Percentiles rank a stretch among this genome's conserved stretches.
These are phyloP conservation scores for Dasypogon diadema DNA, from an alignment of 2,888 invertebrate genomes.

Conservation along the genomic window DNA sequence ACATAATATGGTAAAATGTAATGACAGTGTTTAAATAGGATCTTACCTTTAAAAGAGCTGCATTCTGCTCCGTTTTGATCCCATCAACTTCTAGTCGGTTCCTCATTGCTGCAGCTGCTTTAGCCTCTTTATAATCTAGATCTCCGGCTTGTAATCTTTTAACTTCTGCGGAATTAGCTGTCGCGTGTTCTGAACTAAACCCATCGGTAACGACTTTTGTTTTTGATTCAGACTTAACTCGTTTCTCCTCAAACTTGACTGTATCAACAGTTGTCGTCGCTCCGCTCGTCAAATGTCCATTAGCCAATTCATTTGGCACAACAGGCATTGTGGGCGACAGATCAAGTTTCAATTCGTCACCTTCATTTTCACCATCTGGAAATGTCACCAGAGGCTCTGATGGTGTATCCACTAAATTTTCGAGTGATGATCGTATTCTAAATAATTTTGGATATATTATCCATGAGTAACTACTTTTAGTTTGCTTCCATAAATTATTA, in stretches of 20 bases:
- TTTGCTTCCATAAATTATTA: neutral
- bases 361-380: constrained; percentile 81
- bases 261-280: constrained; percentile 71
- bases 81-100: constrained; percentile 87
- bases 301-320: constrained; percentile 67
- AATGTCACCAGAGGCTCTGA: constrained; percentile 82
- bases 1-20: no score
- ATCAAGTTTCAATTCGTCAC: constrained; percentile 67
- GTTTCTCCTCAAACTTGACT: constrained; percentile 86
- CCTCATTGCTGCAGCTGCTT: constrained; percentile 81
- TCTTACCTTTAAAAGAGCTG: constrained; percentile 84
- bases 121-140: constrained; percentile 83
- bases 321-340: constrained; percentile 65
- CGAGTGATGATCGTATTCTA: constrained; percentile 80
- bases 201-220: constrained; percentile 86
- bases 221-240: constrained; percentile 81
- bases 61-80: constrained; percentile 86
- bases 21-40: no score
- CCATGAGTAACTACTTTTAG: neutral
- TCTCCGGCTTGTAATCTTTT: constrained; percentile 85
- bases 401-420: constrained; percentile 80
- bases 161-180: constrained; percentile 79
- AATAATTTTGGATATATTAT: neutral
- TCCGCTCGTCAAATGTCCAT: constrained; percentile 66
- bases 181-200: constrained; percentile 80